Percentiles rank a stretch among this genome's conserved stretches.
phyloP scores from a whole-genome alignment of 2,113 vertebrate genomes.

The Nothobranchius furzeri region DNA sequence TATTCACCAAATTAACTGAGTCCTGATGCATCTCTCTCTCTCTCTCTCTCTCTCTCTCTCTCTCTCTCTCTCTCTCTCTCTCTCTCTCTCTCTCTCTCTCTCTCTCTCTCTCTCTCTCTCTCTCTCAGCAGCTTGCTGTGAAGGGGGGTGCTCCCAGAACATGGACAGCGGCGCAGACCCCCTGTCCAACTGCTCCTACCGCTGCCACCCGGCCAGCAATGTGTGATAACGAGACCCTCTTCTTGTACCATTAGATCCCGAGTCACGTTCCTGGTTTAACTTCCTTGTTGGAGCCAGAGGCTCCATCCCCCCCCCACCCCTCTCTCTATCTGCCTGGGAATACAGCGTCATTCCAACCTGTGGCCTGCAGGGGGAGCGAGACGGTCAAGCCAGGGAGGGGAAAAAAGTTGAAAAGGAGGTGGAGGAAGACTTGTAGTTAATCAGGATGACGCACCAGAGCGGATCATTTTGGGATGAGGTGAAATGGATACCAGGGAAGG shows the following conservation, averaged over 20 bases:
- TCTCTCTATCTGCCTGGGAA: conserved; percentile 73
- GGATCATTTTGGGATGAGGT: conserved; percentile 56
- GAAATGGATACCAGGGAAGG: conserved; percentile 24
- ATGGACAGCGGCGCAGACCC: conserved; percentile 55
- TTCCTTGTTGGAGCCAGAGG: conserved; percentile 72
- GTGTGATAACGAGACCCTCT: conserved; percentile 70
- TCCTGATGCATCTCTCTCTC: conserved; percentile 1
- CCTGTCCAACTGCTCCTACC: conserved; percentile 75
- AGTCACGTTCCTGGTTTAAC: conserved; percentile 73
- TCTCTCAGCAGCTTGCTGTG: conserved; percentile 67
- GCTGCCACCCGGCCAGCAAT: conserved; percentile 76
- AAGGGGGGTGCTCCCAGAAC: conserved; percentile 72
- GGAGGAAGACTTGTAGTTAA: conserved; percentile 49
- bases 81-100: conserved; percentile 8
- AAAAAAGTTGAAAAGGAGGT: conserved; percentile 26
- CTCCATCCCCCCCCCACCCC: conserved; percentile 63
- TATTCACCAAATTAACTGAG: not conserved
- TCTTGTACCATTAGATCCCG: conserved; percentile 58
- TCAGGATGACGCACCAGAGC: conserved; percentile 41
- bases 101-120: conserved; percentile 1
- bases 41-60: conserved; percentile 21
- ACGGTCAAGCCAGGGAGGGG: conserved; percentile 68
- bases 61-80: conserved; percentile 21
- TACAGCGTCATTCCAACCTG: conserved; percentile 73
- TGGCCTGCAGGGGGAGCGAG: conserved; percentile 77